Conservation (phyloP, 2,797 vertebrate genomes). For the Rhinichthys osculus region DNA sequence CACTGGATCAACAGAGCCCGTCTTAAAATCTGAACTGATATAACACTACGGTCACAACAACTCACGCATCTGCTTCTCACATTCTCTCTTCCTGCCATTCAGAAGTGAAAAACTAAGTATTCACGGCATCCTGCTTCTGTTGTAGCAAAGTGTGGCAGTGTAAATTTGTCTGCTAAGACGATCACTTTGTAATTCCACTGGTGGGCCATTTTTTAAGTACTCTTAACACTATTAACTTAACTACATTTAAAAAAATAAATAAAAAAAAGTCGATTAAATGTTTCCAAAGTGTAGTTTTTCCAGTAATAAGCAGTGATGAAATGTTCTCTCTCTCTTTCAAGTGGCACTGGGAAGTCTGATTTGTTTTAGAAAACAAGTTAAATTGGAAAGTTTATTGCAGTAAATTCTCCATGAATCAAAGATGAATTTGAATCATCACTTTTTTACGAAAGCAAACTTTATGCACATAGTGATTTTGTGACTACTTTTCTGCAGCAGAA, state of each 20-base stretch:
- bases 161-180: background rate
- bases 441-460: background rate
- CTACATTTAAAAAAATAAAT: background rate
- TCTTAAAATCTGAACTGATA: background rate
- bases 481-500: background rate
- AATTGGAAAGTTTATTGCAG: background rate
- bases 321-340: background rate
- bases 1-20: background rate
- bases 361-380: background rate
- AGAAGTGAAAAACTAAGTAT: background rate
- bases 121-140: conserved; percentile 8
- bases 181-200: background rate
- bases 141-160: background rate
- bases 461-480: background rate
- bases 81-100: conserved; percentile 39
- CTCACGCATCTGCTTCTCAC: conserved; percentile 24
- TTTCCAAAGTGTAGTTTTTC: background rate
- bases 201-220: background rate
- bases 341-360: background rate
- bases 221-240: background rate
- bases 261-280: background rate
- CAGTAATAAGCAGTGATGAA: conserved; percentile 5
- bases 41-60: background rate
- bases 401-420: background rate
- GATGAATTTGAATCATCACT: background rate